These are phyloP conservation scores for Sander lucioperca DNA, from an alignment of 2,113 vertebrate species.

Conservation along the genomic window DNA sequence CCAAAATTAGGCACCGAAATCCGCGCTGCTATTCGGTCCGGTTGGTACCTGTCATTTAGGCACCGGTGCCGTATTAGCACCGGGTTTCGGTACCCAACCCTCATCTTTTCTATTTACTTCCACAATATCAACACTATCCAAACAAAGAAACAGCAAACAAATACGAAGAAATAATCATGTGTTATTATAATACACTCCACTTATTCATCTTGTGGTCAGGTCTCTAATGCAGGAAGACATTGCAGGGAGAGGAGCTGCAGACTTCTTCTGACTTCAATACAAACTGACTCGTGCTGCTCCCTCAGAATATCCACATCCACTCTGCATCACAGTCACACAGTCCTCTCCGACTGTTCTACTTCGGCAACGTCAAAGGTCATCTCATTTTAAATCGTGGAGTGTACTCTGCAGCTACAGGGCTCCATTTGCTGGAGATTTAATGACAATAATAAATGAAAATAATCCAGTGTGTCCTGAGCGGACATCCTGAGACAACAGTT, in stretches of 20 bases:
- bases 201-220: background rate
- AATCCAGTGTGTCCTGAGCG: background rate
- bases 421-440: conserved; percentile 8
- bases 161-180: background rate
- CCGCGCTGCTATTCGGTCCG: no score
- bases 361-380: conserved; percentile 7
- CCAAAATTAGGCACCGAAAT: no score
- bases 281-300: background rate
- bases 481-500: background rate
- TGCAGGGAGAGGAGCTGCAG: background rate
- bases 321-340: background rate
- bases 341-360: background rate
- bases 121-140: background rate
- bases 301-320: background rate
- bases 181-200: background rate
- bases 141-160: background rate
- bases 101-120: no score
- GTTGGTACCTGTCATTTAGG: no score
- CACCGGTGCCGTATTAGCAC: no score
- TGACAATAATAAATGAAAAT: background rate
- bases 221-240: background rate
- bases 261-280: background rate
- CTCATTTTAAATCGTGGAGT: conserved; percentile 7
- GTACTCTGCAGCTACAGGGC: conserved; percentile 8
- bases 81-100: no score